A percentile compares a stretch with the other conserved stretches of the same genome.
Evolutionary conservation across 2,797 vertebrate genomes (phyloP).

Genomic region (Bufotes viridis): DNA sequence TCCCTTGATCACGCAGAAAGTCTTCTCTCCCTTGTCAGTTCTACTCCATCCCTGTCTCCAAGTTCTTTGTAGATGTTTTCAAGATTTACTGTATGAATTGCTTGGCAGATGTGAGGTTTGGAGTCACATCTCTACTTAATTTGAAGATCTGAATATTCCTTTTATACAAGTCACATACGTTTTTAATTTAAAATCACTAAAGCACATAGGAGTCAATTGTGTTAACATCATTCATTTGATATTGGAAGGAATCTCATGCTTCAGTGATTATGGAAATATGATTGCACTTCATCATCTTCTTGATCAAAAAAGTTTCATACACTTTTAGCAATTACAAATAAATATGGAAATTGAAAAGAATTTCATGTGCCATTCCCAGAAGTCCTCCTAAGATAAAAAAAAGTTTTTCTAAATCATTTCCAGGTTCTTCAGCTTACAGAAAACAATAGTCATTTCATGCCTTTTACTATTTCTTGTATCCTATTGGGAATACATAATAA

Average conservation of each 20-base stretch:
- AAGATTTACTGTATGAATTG: conserved; percentile 77
- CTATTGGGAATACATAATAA: background rate
- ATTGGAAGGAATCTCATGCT: background rate
- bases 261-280: conserved; percentile 6
- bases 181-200: conserved; percentile 76
- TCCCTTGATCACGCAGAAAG: conserved; percentile 22
- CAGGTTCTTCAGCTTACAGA: background rate
- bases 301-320: background rate
- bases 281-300: background rate
- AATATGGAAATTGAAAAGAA: background rate
- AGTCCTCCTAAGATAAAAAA: background rate
- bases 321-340: background rate
- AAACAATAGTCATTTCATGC: background rate
- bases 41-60: conserved; percentile 56
- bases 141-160: conserved; percentile 76
- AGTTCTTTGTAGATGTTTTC: conserved; percentile 73
- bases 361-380: background rate
- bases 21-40: conserved; percentile 32
- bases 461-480: background rate
- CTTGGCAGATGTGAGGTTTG: conserved; percentile 70
- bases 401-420: background rate
- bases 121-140: conserved; percentile 78
- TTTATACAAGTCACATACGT: conserved; percentile 79
- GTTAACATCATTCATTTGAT: conserved; percentile 16
- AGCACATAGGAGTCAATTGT: conserved; percentile 64